phyloP scores from a whole-genome alignment of 2,113 vertebrate genomes.

The Glaucidium brasilianum region DNA sequence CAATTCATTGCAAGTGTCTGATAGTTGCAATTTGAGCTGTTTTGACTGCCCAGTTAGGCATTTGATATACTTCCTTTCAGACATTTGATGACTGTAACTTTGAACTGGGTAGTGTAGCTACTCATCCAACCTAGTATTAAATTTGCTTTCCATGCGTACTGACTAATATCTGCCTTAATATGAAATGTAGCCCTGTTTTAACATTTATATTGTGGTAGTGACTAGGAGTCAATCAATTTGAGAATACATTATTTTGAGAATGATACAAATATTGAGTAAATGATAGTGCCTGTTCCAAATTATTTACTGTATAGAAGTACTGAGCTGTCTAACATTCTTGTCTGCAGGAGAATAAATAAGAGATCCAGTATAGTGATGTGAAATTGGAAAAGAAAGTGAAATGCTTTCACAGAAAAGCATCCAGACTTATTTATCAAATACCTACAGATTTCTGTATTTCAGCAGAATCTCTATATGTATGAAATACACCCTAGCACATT shows the following conservation, averaged over 20 bases:
- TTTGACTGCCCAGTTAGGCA: conserved; percentile 11
- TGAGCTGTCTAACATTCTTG: not conserved
- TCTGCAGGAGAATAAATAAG: not conserved
- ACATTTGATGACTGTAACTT: not conserved
- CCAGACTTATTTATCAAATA: not conserved
- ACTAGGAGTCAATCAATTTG: not conserved
- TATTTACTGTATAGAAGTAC: not conserved
- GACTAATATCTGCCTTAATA: not conserved
- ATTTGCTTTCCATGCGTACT: not conserved
- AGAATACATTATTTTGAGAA: not conserved
- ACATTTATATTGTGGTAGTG: not conserved
- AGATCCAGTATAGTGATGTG: not conserved
- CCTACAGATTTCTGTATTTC: not conserved
- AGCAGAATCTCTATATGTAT: not conserved
- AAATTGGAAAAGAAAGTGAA: conserved; percentile 14
- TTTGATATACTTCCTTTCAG: conserved; percentile 10
- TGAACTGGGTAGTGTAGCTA: not conserved
- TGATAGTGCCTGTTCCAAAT: not conserved
- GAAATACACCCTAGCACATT: not conserved
- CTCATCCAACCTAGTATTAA: not conserved
- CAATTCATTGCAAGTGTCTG: conserved; percentile 14
- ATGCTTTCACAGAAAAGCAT: not conserved
- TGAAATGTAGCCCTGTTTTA: not conserved
- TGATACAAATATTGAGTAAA: not conserved
- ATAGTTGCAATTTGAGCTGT: conserved; percentile 12